A percentile compares a stretch with the other conserved stretches of the same genome.
Conservation (phyloP, 2,888 invertebrate species). For the Metallyticus violacea region DNA sequence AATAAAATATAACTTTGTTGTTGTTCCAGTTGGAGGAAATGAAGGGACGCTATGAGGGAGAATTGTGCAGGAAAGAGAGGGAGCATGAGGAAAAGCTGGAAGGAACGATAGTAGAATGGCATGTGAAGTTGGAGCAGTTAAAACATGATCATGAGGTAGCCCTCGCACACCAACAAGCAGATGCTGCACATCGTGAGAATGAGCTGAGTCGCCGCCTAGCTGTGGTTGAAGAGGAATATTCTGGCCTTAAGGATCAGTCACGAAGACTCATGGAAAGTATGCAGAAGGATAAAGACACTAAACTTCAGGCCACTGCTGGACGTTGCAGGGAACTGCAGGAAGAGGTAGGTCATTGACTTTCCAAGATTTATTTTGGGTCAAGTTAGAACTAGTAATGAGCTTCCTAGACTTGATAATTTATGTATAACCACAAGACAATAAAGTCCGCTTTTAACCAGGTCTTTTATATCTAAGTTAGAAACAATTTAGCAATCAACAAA, state of each 20-base stretch:
- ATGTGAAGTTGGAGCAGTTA: conserved; percentile 28
- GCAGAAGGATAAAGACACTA: conserved; percentile 45
- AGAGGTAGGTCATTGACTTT: conserved; percentile 46
- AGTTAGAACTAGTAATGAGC: no score
- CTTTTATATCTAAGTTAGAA: no score
- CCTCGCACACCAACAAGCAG: conserved; percentile 20
- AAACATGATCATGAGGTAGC: conserved; percentile 12
- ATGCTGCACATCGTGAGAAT: conserved; percentile 43
- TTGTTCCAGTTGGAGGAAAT: conserved; percentile 1
- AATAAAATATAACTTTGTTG: not conserved
- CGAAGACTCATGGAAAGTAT: conserved; percentile 44
- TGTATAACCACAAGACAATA: no score
- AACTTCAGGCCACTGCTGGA: conserved; percentile 42
- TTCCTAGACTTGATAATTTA: no score
- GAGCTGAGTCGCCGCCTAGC: conserved; percentile 37
- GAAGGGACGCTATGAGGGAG: not conserved
- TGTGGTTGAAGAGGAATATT: conserved; percentile 42
- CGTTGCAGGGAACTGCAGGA: conserved; percentile 53
- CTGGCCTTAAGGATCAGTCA: conserved; percentile 43
- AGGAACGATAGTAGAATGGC: not conserved
- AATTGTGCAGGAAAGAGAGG: not conserved
- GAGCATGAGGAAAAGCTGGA: not conserved
- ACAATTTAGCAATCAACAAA: no score
- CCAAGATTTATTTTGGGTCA: no score
- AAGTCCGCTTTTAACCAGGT: no score